A percentile compares a stretch with the other conserved stretches of the same genome.
Evolutionary conservation across 2,113 vertebrate genomes (phyloP).

Genomic region (Camelus bactrianus): DNA sequence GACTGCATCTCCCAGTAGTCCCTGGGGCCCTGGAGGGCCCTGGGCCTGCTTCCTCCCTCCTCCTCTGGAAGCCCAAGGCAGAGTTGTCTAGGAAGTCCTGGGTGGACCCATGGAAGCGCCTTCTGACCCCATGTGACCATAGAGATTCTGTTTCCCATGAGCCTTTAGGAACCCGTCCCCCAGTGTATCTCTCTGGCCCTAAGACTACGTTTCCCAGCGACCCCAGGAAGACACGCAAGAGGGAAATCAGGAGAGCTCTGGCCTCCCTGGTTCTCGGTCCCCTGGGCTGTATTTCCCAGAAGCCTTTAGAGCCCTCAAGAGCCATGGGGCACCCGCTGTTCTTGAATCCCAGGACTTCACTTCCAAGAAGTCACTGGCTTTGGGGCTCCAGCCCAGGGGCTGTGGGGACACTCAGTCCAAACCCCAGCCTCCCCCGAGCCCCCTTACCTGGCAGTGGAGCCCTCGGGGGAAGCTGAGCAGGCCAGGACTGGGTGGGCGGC

Average conservation of each 20-base stretch:
- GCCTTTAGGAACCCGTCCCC: not conserved
- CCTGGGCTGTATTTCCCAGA: not conserved
- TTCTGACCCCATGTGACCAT: not conserved
- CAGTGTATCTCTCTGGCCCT: not conserved
- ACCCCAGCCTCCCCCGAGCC: not conserved
- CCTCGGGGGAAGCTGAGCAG: slow-evolving; percentile 89
- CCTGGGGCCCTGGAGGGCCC: slow-evolving; percentile 66
- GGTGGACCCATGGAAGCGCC: not conserved
- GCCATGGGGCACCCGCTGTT: not conserved
- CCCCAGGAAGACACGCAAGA: not conserved
- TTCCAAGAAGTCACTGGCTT: not conserved
- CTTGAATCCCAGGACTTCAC: not conserved
- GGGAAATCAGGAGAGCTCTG: not conserved
- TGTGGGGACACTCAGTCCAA: not conserved
- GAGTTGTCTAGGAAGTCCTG: not conserved
- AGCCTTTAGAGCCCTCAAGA: not conserved
- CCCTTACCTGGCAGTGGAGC: slow-evolving; percentile 89
- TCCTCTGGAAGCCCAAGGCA: not conserved
- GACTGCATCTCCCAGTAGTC: slow-evolving; percentile 76
- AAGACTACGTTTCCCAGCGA: not conserved
- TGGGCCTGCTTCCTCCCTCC: slow-evolving; percentile 42
- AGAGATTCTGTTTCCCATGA: not conserved
- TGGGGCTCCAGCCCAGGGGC: not conserved
- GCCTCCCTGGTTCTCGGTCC: not conserved
- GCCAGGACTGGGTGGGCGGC: slow-evolving; percentile 85